Evolutionary conservation across 2,113 vertebrate genomes (phyloP), one percentile per base, ranked within the genome.

Genomic region (Pleuronectes platessa): DNA sequence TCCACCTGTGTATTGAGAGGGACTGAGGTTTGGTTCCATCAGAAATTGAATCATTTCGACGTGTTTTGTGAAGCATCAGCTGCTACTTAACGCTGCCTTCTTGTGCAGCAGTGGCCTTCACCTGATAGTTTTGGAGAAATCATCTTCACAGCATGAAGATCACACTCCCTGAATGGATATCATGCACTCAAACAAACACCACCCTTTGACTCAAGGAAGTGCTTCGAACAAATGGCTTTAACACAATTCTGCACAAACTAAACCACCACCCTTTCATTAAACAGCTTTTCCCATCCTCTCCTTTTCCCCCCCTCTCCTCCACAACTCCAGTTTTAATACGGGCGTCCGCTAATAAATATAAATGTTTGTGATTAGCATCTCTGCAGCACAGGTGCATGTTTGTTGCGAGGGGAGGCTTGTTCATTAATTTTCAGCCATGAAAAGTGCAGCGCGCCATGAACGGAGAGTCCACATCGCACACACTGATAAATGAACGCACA

Each of bases 351-450:
- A 98, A 98, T 99, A 99, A 98, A 99, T 98, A 99, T 98, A 98
- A 99, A 99, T 99, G 97, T 97, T 98, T 97, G 96, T 96, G 97
- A 99, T 99, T 97, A 97, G 96, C 96, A 97, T 97, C 97, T 95
- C 95, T 95, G 96, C 96, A 95, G 96, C 97, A 97, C 98, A 99
- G 98, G 98, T 99, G 98, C 98, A 96, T 98, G 97, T 97, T 99
- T 96, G 98, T 97, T 97, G 96, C 95, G 95, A 97, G 97, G 97
- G 96, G 96, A 98, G 96, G 96, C 96, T 97, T 98, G 97, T 99
- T 99, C 97, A 99, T 99, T 99, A 98, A 99, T 99, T 99, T 97
- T 97, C 97, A 95, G 96, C 97, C 94, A 95, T 96, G 98, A 97
- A 97, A 97, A 98, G 97, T 97, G 96, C 97, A 97, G 96, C 92